Base-by-base conservation (phyloP, 2,797 vertebrate species). In the Peromyscus nudipes region DNA sequence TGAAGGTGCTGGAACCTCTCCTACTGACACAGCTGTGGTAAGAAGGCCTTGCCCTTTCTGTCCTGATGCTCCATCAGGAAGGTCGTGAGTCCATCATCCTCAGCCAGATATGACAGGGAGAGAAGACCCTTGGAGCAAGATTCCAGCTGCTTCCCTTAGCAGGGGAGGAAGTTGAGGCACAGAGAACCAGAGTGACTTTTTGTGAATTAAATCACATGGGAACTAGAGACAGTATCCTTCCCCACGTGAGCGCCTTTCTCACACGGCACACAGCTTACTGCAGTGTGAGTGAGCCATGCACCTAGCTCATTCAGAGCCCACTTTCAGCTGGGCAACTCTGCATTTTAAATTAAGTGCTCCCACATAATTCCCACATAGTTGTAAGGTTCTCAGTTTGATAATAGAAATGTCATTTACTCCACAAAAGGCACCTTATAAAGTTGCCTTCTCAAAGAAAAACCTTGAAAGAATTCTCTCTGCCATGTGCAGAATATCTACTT, bases 401-500 rank as follows among this genome's bases (percentile, higher is more conserved):
- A 96, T 52, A 91, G 83, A 25, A 60, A 91, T 93, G 65, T 84
- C 76, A 89, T 94, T 96, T 91, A 80, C 93, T 87, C 57, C 40
- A 96, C 92, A 89, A 84, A 95, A 6, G 75, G 52, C 40, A 92
- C 82, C 88, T 95, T 91, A 80, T 95, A 89, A 94, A 43, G 31
- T 77, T 94, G 49, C 91, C 91, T 95, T 97, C 96, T 90, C 84
- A 96, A 90, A 93, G 77, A 87, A 94, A 96, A 95, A 75, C 23
- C 67, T 96, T 81, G 64, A 84, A 95, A 82, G 92, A 95, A 89
- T 93, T 92, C 67, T 89, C 73, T 84, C 89, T 79, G 57, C 96
- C 93, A 89, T 93, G 92, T 97, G 97, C 65, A 97, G 96, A 97
- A 92, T 96, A 95, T 97, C 96, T 55, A 64, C 89, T 92, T 96